Conservation (phyloP, 2,797 vertebrate species). For the Triplophysa bombifrons region DNA sequence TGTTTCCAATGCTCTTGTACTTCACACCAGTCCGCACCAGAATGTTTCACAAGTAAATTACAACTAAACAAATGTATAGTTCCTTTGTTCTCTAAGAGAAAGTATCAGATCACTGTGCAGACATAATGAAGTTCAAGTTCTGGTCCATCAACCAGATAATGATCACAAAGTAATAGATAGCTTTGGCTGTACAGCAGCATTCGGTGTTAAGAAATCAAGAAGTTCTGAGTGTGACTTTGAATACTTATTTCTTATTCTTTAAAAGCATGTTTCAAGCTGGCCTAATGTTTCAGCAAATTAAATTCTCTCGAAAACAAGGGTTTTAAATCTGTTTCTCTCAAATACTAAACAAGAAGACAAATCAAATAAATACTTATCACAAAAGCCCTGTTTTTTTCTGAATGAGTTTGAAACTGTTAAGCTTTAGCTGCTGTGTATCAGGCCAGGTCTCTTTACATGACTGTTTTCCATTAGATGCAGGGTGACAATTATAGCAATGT, state of each 20-base stretch:
- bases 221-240: not conserved
- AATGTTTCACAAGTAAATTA: constrained; percentile 29
- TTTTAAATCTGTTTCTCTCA: not conserved
- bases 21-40: not conserved
- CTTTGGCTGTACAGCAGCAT: constrained; percentile 1
- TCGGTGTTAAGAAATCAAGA: not conserved
- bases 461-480: constrained; percentile 52
- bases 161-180: constrained; percentile 24
- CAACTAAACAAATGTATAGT: not conserved
- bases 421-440: not conserved
- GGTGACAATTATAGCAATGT: constrained; percentile 49
- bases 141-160: constrained; percentile 30
- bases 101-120: constrained; percentile 25
- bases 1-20: not conserved
- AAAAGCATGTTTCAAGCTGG: not conserved
- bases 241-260: not conserved
- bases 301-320: not conserved
- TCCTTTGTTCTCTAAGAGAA: constrained; percentile 12
- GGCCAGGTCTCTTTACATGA: constrained; percentile 49
- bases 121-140: constrained; percentile 34
- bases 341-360: not conserved
- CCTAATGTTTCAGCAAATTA: not conserved
- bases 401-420: constrained; percentile 1
- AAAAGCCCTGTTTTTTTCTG: constrained; percentile 17
- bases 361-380: not conserved